Conservation (phyloP, 1,140 invertebrate genomes). For the Antheraea pernyi region DNA sequence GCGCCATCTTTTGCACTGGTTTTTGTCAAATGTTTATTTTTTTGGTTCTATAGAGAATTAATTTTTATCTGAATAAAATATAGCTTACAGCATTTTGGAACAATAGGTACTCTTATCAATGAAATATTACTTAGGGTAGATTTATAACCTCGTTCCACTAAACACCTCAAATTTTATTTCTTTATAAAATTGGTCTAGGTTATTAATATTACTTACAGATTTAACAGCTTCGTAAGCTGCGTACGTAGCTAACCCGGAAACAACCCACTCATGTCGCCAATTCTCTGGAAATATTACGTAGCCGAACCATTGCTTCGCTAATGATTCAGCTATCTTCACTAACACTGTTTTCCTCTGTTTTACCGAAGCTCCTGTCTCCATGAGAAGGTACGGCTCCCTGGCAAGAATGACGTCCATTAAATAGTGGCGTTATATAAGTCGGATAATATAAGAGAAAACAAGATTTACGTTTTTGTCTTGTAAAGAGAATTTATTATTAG, state of each 20-base stretch:
- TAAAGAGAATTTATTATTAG: too few species aligned
- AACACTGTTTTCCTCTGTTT: conserved; percentile 49
- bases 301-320: conserved; percentile 66
- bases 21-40: too few species aligned
- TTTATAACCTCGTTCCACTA: too few species aligned
- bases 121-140: neutral
- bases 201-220: conserved; percentile 10
- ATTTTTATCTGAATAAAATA: too few species aligned
- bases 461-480: too few species aligned
- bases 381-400: conserved; percentile 65
- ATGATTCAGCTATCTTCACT: conserved; percentile 45
- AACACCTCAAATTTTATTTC: too few species aligned
- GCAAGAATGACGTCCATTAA: conserved; percentile 17
- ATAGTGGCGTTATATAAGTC: neutral
- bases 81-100: too few species aligned
- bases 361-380: conserved; percentile 45
- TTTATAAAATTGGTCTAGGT: neutral
- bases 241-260: conserved; percentile 45
- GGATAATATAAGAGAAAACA: too few species aligned
- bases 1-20: too few species aligned
- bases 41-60: too few species aligned
- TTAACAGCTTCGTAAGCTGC: conserved; percentile 41
- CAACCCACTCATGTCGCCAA: conserved; percentile 59
- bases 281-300: conserved; percentile 54
- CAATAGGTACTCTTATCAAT: too few species aligned